Evolutionary conservation across 2,797 vertebrate genomes (phyloP).

Genomic region (Tapirus indicus): DNA sequence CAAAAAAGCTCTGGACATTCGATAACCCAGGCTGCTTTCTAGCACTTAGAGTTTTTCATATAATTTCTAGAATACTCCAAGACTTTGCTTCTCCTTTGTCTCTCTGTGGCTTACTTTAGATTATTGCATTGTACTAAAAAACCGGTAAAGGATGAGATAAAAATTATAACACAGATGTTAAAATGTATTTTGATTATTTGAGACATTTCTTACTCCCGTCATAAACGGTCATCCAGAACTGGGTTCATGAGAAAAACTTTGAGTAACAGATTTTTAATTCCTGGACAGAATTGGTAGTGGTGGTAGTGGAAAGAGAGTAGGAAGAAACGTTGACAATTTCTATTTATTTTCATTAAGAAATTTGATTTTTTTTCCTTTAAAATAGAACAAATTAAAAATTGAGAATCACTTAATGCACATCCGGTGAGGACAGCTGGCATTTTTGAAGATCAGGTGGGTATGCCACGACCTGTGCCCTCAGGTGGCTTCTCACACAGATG

Average conservation of each 20-base stretch:
- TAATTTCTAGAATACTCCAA: background rate
- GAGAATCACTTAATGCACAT: background rate
- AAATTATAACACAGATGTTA: background rate
- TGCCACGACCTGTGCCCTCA: too few relatives aligned
- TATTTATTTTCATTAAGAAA: background rate
- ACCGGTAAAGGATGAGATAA: background rate
- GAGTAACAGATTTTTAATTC: background rate
- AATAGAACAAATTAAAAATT: background rate
- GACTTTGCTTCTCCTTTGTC: background rate
- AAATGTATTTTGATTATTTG: background rate
- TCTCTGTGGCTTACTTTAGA: background rate
- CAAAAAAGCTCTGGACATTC: background rate
- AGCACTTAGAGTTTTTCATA: background rate
- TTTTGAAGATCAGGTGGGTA: background rate
- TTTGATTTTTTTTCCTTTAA: background rate
- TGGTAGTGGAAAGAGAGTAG: background rate
- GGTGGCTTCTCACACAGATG: background rate
- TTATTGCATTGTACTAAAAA: background rate
- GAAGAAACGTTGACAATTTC: background rate
- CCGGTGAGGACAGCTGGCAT: background rate
- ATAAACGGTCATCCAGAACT: background rate
- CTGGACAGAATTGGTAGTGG: background rate
- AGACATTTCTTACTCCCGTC: background rate
- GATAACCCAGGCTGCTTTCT: background rate
- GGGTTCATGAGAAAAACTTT: background rate